A percentile compares a stretch with the other conserved stretches of the same genome.
Conservation (phyloP, 2,113 vertebrate genomes). For the Coryphaenoides rupestris region DNA sequence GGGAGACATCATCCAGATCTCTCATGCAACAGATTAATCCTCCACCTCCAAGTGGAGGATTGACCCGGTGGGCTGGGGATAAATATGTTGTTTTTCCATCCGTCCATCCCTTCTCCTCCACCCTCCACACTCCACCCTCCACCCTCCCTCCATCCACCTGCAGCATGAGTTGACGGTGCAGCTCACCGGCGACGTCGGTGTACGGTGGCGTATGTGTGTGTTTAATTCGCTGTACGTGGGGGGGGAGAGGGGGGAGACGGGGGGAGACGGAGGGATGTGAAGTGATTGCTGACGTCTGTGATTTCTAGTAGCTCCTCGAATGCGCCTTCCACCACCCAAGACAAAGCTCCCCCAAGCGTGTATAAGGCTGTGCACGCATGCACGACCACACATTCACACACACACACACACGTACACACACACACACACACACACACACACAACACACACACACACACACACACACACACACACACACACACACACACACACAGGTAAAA, state of each 20-base stretch:
- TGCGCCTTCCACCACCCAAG: no score
- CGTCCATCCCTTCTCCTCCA: background rate
- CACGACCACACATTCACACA: conserved; percentile 9
- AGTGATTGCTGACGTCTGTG: conserved; percentile 68
- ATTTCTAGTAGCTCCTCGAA: conserved; percentile 53
- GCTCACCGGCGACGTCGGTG: conserved; percentile 68
- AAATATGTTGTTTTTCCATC: background rate
- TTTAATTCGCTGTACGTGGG: background rate
- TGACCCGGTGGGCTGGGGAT: conserved; percentile 16
- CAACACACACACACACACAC: no score
- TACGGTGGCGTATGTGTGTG: no score
- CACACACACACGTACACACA: conserved; percentile 17
- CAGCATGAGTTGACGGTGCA: conserved; percentile 23
- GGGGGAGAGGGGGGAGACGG: no score
- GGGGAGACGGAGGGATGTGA: conserved; percentile 46
- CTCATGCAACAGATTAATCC: conserved; percentile 48
- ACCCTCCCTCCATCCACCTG: conserved; percentile 28
- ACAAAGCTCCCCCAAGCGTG: conserved; percentile 33
- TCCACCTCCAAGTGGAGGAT: conserved; percentile 55
- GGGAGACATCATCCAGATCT: conserved; percentile 32
- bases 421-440: conserved; percentile 23
- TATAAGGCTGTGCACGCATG: conserved; percentile 24
- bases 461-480: no score
- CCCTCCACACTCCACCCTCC: background rate
- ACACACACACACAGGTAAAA: no score